Conservation (phyloP, 2,113 vertebrate genomes). For the Triplophysa siluroides region DNA sequence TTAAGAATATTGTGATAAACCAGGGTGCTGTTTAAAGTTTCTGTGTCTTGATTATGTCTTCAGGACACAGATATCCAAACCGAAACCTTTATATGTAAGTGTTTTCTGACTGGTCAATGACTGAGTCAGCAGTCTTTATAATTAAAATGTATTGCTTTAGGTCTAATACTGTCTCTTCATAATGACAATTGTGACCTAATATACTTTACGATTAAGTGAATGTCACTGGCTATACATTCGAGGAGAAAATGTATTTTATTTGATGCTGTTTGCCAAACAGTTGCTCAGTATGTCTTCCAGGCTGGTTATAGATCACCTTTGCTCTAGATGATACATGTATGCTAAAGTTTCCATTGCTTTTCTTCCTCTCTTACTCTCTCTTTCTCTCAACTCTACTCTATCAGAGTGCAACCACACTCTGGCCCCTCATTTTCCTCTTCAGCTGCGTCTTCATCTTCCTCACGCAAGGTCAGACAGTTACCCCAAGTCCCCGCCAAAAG, state of each 20-base stretch:
- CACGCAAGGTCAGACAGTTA: slow-evolving; percentile 88
- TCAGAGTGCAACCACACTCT: slow-evolving; percentile 84
- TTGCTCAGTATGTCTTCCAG: not conserved
- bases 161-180: too few species aligned
- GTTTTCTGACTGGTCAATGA: too few species aligned
- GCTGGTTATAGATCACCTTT: not conserved
- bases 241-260: not conserved
- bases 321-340: not conserved
- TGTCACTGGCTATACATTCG: not conserved
- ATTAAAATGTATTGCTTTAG: too few species aligned
- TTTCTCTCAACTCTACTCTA: slow-evolving; percentile 33
- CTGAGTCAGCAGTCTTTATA: too few species aligned
- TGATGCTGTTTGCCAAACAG: not conserved
- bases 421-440: slow-evolving; percentile 80
- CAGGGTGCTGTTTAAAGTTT: too few species aligned
- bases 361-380: not conserved
- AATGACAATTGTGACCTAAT: not conserved
- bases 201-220: not conserved
- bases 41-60: too few species aligned
- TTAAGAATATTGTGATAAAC: too few species aligned
- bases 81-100: too few species aligned
- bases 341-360: not conserved
- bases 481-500: slow-evolving; percentile 94
- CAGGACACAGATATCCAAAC: too few species aligned
- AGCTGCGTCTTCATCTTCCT: slow-evolving; percentile 77